These are phyloP conservation scores for Urocynchramus pylzowi DNA, from an alignment of 2,113 vertebrate species.

Conservation along the genomic window DNA sequence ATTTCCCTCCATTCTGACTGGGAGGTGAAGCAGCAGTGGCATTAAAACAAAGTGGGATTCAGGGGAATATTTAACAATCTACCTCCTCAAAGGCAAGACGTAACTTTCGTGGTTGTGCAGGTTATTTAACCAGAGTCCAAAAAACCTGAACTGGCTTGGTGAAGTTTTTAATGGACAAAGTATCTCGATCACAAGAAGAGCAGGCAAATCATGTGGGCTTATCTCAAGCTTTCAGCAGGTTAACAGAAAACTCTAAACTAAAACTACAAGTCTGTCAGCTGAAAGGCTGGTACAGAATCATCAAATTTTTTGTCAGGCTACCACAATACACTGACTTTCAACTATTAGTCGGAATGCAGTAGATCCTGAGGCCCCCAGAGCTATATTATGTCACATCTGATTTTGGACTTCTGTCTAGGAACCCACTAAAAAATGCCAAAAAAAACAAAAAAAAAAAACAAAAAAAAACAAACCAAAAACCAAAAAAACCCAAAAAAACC, in stretches of 20 bases:
- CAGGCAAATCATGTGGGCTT: rapidly evolving
- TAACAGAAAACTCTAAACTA: neutral
- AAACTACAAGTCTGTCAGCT: neutral
- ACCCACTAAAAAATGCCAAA: neutral
- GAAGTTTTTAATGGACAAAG: neutral
- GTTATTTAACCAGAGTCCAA: neutral
- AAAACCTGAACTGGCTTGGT: neutral
- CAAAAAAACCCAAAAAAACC: neutral
- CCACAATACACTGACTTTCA: neutral
- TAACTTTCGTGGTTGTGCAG: neutral
- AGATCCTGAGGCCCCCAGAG: neutral
- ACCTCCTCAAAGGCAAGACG: neutral
- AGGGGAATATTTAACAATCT: neutral
- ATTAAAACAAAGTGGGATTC: neutral
- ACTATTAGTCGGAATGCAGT: neutral
- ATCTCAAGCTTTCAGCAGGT: neutral
- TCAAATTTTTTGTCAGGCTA: neutral
- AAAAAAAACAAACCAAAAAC: neutral
- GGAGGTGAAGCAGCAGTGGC: neutral
- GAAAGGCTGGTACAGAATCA: neutral
- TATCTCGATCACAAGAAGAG: neutral
- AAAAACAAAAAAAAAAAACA: neutral
- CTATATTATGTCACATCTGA: neutral
- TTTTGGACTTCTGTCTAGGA: neutral
- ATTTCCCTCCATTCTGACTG: neutral